phyloP scores from a whole-genome alignment of 2,113 vertebrate genomes.

The Ifrita kowaldi region DNA sequence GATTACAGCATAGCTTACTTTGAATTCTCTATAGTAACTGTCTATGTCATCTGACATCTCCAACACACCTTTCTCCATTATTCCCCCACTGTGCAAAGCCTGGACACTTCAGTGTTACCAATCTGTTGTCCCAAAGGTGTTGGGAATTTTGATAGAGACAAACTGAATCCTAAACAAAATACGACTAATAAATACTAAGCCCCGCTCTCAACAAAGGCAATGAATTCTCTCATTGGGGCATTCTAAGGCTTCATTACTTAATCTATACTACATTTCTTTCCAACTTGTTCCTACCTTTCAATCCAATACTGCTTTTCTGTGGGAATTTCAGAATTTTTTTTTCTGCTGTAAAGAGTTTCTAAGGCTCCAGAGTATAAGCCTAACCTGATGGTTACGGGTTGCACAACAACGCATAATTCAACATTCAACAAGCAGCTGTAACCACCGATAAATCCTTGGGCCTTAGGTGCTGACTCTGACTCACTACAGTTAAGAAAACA shows the following conservation, averaged over 20 bases:
- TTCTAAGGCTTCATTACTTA: neutral
- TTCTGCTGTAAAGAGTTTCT: neutral
- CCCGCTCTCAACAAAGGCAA: neutral
- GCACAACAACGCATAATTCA: neutral
- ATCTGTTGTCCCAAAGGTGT: neutral
- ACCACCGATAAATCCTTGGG: neutral
- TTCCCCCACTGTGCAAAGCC: neutral
- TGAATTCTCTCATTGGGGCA: neutral
- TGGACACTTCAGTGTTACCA: neutral
- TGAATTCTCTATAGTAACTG: neutral
- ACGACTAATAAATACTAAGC: neutral
- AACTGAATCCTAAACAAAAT: neutral
- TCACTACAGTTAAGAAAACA: neutral
- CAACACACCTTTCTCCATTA: neutral
- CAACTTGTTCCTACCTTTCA: neutral
- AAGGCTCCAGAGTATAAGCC: neutral
- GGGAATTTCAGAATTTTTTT: neutral
- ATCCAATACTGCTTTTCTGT: neutral
- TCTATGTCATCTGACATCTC: neutral
- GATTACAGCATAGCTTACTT: neutral
- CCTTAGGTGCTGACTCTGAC: neutral
- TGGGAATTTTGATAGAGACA: neutral
- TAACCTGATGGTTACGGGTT: neutral
- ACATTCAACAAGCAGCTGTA: neutral
- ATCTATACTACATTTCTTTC: neutral